Conservation (phyloP, 2,797 vertebrate genomes). For the Epinephelus coioides region DNA sequence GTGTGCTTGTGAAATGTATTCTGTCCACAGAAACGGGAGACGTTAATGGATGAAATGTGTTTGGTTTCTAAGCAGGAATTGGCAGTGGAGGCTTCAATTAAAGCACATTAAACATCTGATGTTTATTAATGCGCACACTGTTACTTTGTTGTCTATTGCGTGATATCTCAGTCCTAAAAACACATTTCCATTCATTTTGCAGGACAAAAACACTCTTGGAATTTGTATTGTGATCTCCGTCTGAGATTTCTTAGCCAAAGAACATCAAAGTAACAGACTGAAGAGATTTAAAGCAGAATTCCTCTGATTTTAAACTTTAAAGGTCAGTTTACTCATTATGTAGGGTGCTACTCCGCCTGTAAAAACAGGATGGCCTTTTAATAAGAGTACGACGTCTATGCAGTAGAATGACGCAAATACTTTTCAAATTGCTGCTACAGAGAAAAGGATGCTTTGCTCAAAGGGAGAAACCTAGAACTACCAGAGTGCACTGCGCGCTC, state of each 20-base stretch:
- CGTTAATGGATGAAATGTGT: neutral
- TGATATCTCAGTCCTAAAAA: neutral
- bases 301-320: neutral
- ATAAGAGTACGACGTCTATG: too few species aligned
- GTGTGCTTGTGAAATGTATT: neutral
- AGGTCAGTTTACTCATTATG: slow-evolving; percentile 1
- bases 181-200: neutral
- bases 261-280: neutral
- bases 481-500: too few species aligned
- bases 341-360: neutral
- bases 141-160: neutral
- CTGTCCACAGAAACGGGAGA: neutral
- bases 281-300: neutral
- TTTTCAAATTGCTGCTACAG: too few species aligned
- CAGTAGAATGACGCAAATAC: too few species aligned
- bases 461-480: too few species aligned
- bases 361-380: neutral
- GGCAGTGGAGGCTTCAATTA: neutral
- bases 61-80: neutral
- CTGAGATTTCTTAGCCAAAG: neutral
- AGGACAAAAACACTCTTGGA: neutral
- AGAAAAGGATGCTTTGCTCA: too few species aligned
- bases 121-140: neutral
- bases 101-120: neutral
- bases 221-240: neutral